phyloP scores from a whole-genome alignment of 2,888 invertebrate species.

The Mesopsocus fuscifrons region DNA sequence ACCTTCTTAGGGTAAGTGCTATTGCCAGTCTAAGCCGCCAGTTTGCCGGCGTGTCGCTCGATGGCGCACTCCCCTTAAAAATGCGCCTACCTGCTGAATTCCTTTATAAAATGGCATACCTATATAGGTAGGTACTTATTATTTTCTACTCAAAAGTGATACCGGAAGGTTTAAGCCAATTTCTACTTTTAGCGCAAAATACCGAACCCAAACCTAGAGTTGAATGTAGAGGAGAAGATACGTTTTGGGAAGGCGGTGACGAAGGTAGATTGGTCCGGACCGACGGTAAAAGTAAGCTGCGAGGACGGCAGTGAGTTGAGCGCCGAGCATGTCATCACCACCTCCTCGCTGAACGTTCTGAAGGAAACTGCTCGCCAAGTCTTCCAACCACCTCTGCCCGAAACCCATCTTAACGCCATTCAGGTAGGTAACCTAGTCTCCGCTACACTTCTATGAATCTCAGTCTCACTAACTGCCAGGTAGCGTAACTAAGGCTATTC shows the following conservation, averaged over 20 bases:
- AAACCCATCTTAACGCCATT: constrained; percentile 34
- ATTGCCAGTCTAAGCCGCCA: too few relatives aligned
- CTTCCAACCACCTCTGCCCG: constrained; percentile 38
- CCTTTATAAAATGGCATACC: too few relatives aligned
- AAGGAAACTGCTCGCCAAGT: constrained; percentile 35
- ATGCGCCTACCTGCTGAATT: too few relatives aligned
- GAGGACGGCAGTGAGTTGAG: constrained; percentile 32
- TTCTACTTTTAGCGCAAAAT: not conserved
- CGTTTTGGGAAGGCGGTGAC: constrained; percentile 33
- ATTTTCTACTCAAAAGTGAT: too few relatives aligned
- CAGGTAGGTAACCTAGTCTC: constrained; percentile 25
- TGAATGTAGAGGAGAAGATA: constrained; percentile 26
- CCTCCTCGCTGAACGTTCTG: constrained; percentile 45
- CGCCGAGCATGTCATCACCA: constrained; percentile 44
- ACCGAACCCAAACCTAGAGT: constrained; percentile 26
- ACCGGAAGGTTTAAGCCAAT: too few relatives aligned
- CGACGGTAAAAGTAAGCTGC: constrained; percentile 33
- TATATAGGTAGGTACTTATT: too few relatives aligned
- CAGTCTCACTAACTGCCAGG: too few relatives aligned
- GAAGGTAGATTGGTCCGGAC: constrained; percentile 30
- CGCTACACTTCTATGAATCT: constrained; percentile 5
- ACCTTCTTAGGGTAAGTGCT: constrained; percentile 40
- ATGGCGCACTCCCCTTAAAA: too few relatives aligned
- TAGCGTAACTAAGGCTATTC: too few relatives aligned
- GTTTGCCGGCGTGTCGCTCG: too few relatives aligned